phyloP scores from a whole-genome alignment of 1,140 invertebrate genomes.

The Camponotus floridanus region DNA sequence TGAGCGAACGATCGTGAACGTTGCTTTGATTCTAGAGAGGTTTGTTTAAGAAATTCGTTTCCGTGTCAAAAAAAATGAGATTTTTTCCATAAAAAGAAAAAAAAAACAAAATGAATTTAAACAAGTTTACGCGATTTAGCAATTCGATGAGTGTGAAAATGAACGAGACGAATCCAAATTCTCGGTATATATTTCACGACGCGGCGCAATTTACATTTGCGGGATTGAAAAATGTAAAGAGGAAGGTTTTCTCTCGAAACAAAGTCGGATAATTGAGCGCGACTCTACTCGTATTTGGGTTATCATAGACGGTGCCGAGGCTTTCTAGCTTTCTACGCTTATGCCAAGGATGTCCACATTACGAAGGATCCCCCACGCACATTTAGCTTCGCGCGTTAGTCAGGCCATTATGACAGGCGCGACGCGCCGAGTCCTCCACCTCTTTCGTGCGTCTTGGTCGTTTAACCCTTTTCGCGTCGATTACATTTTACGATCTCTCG shows the following conservation, averaged over 20 bases:
- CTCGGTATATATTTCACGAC: neutral
- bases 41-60: neutral
- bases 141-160: neutral
- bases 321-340: conserved; percentile 83
- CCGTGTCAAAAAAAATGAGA: no score
- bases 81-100: no score
- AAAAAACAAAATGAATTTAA: no score
- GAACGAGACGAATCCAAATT: neutral
- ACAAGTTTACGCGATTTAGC: no score
- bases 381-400: conserved; percentile 70
- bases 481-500: conserved; percentile 56
- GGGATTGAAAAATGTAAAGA: conserved; percentile 15
- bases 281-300: conserved; percentile 76
- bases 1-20: neutral
- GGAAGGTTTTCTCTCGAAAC: conserved; percentile 60
- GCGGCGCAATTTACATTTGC: conserved; percentile 36
- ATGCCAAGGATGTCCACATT: conserved; percentile 82
- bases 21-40: neutral
- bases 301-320: conserved; percentile 77
- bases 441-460: conserved; percentile 32
- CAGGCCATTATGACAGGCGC: conserved; percentile 69
- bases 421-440: conserved; percentile 57
- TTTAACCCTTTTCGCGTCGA: conserved; percentile 60
- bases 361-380: conserved; percentile 71
- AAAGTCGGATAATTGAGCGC: conserved; percentile 60